These are phyloP conservation scores for Myioborus miniatus DNA, from an alignment of 2,797 vertebrate genomes.

Conservation along the genomic window DNA sequence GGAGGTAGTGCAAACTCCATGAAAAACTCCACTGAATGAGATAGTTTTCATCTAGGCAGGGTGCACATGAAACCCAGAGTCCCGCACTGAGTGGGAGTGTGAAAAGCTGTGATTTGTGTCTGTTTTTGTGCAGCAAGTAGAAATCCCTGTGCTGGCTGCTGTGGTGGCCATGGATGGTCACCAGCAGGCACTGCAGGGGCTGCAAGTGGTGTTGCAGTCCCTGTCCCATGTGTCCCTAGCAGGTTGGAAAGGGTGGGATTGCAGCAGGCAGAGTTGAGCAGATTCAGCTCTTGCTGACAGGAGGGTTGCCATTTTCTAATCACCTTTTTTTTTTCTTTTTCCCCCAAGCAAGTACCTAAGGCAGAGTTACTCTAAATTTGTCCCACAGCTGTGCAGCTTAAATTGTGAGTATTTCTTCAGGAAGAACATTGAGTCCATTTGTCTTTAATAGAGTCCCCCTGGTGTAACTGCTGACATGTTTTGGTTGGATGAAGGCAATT, in stretches of 20 bases:
- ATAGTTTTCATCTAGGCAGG: neutral
- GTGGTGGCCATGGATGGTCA: neutral
- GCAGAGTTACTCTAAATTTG: neutral
- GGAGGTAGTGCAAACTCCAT: neutral
- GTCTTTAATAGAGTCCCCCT: neutral
- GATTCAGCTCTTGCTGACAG: neutral
- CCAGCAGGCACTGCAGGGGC: neutral
- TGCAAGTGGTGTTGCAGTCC: neutral
- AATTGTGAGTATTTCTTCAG: constrained; percentile 17
- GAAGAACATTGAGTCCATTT: constrained; percentile 32
- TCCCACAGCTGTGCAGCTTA: neutral
- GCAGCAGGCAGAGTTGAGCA: neutral
- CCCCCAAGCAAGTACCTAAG: neutral
- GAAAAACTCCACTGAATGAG: neutral
- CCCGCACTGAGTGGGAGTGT: neutral
- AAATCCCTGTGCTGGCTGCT: neutral
- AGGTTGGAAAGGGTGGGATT: neutral
- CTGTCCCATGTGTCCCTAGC: neutral
- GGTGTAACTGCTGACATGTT: constrained; percentile 30
- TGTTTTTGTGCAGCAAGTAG: neutral
- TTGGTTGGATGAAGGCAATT: constrained; percentile 31
- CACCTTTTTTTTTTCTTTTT: neutral
- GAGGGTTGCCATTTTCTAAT: neutral
- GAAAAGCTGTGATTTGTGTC: fast-evolving
- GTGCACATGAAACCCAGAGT: neutral